These are phyloP conservation scores for Monochamus saltuarius DNA, from an alignment of 1,140 invertebrate genomes.

Conservation along the genomic window DNA sequence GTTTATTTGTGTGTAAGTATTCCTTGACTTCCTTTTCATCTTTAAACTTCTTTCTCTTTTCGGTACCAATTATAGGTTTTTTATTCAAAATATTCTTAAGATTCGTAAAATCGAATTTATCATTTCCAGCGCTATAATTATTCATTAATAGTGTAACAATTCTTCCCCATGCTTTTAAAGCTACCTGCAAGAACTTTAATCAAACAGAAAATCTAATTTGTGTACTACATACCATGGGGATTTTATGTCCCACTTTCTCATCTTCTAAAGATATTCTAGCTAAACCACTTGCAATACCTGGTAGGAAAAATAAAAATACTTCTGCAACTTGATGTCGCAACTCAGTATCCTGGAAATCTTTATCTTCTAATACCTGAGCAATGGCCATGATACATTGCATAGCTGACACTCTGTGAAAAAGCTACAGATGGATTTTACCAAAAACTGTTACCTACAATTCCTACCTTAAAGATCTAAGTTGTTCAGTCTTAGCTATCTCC, in stretches of 20 bases:
- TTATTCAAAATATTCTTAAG: conserved; percentile 25
- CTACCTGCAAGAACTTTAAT: too few species aligned
- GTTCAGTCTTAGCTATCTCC: conserved; percentile 61
- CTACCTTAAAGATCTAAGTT: conserved; percentile 59
- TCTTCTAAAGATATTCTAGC: conserved; percentile 58
- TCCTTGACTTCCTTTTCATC: conserved; percentile 47
- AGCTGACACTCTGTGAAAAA: conserved; percentile 45
- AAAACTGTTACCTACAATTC: conserved; percentile 19
- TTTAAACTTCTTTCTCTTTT: conserved; percentile 15
- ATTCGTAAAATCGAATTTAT: conserved; percentile 17
- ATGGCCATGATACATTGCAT: conserved; percentile 61
- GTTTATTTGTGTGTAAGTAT: conserved; percentile 51
- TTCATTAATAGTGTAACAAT: conserved; percentile 55
- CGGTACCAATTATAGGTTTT: too few species aligned
- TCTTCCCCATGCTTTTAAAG: conserved; percentile 55
- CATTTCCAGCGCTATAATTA: conserved; percentile 42
- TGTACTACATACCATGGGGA: too few species aligned
- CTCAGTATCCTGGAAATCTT: conserved; percentile 50
- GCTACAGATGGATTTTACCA: not conserved
- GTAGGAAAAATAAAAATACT: conserved; percentile 62
- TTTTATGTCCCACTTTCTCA: conserved; percentile 61
- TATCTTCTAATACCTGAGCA: conserved; percentile 56
- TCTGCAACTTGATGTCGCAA: conserved; percentile 56
- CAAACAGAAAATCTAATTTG: too few species aligned
- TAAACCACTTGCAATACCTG: conserved; percentile 61